Percentiles rank a stretch among this genome's conserved stretches.
Conservation (phyloP, 2,797 vertebrate species). For the Rhinoraja longicauda region DNA sequence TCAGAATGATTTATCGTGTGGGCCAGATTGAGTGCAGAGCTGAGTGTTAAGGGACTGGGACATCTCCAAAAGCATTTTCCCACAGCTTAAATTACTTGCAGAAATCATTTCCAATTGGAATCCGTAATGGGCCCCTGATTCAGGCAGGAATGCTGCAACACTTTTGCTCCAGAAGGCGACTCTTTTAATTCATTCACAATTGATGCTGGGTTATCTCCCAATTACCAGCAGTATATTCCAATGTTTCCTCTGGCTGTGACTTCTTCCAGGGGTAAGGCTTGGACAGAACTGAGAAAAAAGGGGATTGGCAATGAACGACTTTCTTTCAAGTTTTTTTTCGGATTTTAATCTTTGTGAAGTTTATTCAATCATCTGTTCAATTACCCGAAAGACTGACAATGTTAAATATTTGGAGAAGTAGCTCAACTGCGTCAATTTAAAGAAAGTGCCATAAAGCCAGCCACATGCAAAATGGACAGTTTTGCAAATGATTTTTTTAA, state of each 20-base stretch:
- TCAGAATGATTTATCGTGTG: constrained; percentile 4
- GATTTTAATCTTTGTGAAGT: neutral
- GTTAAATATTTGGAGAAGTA: neutral
- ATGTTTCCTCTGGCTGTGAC: neutral
- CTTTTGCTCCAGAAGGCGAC: neutral
- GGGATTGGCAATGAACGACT: neutral
- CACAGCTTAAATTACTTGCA: constrained; percentile 4
- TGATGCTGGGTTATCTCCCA: neutral
- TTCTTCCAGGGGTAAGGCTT: neutral
- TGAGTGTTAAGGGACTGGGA: neutral
- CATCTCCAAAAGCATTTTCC: constrained; percentile 16
- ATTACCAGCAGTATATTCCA: neutral
- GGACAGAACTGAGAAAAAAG: neutral
- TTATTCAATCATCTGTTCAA: neutral
- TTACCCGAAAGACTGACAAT: neutral
- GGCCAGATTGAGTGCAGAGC: neutral
- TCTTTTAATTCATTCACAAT: neutral
- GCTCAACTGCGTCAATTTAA: neutral
- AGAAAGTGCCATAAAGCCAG: neutral
- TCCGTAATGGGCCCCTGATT: neutral
- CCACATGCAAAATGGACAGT: neutral
- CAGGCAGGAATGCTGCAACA: neutral
- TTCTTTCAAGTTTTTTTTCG: neutral
- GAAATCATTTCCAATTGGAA: neutral
- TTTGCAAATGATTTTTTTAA: neutral